Evolutionary conservation across 1,140 invertebrate species (phyloP), one percentile per base, ranked within the genome.

Genomic region (Drosophila cardini): DNA sequence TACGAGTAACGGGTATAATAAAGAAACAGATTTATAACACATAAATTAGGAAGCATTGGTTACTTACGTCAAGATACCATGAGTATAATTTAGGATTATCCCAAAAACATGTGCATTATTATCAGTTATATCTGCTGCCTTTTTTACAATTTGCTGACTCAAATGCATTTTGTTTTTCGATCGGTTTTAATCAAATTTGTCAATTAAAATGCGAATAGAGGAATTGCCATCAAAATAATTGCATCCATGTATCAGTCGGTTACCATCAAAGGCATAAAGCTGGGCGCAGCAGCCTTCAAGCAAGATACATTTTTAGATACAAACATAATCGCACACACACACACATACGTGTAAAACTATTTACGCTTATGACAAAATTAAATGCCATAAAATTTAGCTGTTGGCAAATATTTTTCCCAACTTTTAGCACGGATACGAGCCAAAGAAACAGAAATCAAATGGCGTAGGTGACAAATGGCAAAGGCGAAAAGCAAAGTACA

Each of bases 351-450:
- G n/a, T 26, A 58, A 83, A 77, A 85, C 68, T 74, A 80, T 85
- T 80, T 80, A 74, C 73, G 65, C 64, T 83, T 79, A 72, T 84
- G 81, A 86, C 82, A 87, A 87, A 86, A 86, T 89, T 83, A 87
- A 87, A 77, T 80, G 76, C 83, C 76, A 83, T 89, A 83, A 89
- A 87, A 87, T 77, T 65, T 83, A 55, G 75, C 61, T 61, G 71
- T 78, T 87, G 74, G 67, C 73, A 79, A 86, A 72, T 70, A 80
- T 83, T 87, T 87, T 69, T 84, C 83, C 80, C 64, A 71, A 78
- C 58, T 77, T 80, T 85, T 84, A 80, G 81, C 83, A 48, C 62
- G 16, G 56, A 64, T 74, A 63, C 52, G 71, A 74, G 15, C 60
- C 15, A 81, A 56, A 72, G 45, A 60, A 61, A 64, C 32, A 61